Percentiles rank a stretch among this genome's conserved stretches.
Evolutionary conservation across 1,140 invertebrate genomes (phyloP).

Genomic region (Ostrea edulis): DNA sequence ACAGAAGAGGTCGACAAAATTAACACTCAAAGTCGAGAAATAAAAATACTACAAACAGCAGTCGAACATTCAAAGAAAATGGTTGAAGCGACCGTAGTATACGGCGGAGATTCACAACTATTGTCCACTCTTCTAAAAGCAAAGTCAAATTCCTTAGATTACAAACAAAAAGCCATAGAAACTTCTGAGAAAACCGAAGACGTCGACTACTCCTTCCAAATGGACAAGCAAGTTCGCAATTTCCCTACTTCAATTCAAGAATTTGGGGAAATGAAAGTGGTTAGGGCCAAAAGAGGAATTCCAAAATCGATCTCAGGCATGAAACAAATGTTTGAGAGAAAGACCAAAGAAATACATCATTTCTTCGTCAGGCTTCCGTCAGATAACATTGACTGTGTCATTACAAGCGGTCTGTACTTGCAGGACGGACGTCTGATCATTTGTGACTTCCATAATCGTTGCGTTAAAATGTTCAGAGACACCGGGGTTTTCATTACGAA

Average conservation of each 20-base stretch:
- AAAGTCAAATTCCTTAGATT: slow-evolving; percentile 35
- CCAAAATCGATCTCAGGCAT: slow-evolving; percentile 39
- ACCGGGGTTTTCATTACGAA: slow-evolving; percentile 44
- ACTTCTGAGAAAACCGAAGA: slow-evolving; percentile 36
- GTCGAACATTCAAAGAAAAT: slow-evolving; percentile 49
- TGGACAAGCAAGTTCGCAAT: slow-evolving; percentile 36
- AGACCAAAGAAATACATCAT: slow-evolving; percentile 21
- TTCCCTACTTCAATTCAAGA: slow-evolving; percentile 26
- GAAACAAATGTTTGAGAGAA: slow-evolving; percentile 37
- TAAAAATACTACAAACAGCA: slow-evolving; percentile 32
- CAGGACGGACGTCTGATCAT: slow-evolving; percentile 45
- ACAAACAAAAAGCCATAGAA: slow-evolving; percentile 44
- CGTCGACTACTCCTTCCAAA: slow-evolving; percentile 40
- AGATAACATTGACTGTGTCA: slow-evolving; percentile 46
- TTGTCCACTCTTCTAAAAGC: slow-evolving; percentile 40
- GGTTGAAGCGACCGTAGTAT: slow-evolving; percentile 42
- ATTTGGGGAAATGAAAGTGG: slow-evolving; percentile 42
- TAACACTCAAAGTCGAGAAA: slow-evolving; percentile 39
- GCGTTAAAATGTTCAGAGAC: slow-evolving; percentile 51
- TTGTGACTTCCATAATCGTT: slow-evolving; percentile 50
- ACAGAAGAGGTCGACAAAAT: slow-evolving; percentile 46
- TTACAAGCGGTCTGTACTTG: slow-evolving; percentile 45
- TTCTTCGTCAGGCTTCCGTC: slow-evolving; percentile 42
- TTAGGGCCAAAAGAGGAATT: slow-evolving; percentile 24
- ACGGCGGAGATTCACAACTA: slow-evolving; percentile 36